Percentiles rank a stretch among this genome's conserved stretches.
phyloP scores from a whole-genome alignment of 2,113 vertebrate species.

The Pandion haliaetus region DNA sequence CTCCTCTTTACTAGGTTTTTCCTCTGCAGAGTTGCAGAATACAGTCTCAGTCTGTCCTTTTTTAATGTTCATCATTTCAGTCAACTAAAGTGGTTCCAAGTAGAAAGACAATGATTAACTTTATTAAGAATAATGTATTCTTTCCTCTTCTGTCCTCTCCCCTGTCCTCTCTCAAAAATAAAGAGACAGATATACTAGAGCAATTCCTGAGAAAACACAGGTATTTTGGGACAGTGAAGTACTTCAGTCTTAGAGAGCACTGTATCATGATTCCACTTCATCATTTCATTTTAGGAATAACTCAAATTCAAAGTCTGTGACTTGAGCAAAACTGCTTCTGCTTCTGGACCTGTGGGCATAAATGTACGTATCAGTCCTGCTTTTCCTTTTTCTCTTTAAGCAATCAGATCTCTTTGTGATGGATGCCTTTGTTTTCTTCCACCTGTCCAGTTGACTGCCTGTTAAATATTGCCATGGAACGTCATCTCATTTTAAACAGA shows the following conservation, averaged over 20 bases:
- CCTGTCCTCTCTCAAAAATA: background rate
- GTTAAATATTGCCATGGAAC: background rate
- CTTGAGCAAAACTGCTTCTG: background rate
- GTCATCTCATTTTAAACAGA: constrained; percentile 32
- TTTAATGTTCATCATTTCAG: background rate
- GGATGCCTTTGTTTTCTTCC: constrained; percentile 46
- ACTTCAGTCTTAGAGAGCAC: background rate
- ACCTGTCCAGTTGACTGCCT: background rate
- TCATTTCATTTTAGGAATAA: background rate
- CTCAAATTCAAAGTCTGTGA: background rate
- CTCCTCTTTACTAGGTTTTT: background rate
- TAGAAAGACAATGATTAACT: background rate
- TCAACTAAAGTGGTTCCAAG: background rate
- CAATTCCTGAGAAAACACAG: background rate
- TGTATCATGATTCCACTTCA: background rate
- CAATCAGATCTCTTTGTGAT: background rate
- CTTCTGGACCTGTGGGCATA: background rate
- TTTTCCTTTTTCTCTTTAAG: background rate
- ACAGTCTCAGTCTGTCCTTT: background rate
- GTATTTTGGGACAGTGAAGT: background rate
- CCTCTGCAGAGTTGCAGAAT: background rate
- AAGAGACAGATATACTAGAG: background rate
- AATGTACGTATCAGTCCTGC: background rate
- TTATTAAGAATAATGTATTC: background rate
- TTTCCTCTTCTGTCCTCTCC: background rate